These are phyloP conservation scores for Pectinophora gossypiella DNA, from an alignment of 1,140 invertebrate species.

Conservation along the genomic window DNA sequence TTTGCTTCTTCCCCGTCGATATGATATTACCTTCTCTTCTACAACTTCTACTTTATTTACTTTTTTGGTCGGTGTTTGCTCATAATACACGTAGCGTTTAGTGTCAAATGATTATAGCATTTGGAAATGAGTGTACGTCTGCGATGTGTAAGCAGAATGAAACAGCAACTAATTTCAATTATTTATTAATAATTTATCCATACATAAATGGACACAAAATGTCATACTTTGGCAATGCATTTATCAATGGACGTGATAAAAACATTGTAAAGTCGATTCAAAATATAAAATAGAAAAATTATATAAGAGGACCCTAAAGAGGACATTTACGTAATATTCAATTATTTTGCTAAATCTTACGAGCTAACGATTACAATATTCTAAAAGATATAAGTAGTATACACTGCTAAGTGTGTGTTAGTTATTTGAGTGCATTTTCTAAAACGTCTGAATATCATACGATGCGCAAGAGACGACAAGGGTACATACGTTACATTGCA, in stretches of 20 bases:
- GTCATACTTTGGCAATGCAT: constrained; percentile 58
- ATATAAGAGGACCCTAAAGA: constrained; percentile 56
- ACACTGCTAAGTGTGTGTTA: constrained; percentile 19
- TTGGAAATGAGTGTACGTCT: no score
- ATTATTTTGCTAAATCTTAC: constrained; percentile 43
- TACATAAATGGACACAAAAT: constrained; percentile 65
- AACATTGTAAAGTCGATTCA: constrained; percentile 60
- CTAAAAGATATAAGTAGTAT: constrained; percentile 32
- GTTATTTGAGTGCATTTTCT: constrained; percentile 39
- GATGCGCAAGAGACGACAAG: background rate
- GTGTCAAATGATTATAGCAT: no score
- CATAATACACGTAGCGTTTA: no score
- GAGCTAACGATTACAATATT: constrained; percentile 38
- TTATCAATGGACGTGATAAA: constrained; percentile 44
- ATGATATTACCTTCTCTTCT: no score
- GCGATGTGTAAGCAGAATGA: no score
- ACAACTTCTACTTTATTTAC: no score
- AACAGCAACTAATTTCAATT: constrained; percentile 39
- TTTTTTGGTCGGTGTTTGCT: no score
- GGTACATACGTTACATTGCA: no score
- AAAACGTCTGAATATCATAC: constrained; percentile 15
- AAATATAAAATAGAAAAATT: constrained; percentile 71
- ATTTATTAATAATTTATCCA: constrained; percentile 70
- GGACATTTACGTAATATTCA: constrained; percentile 47
- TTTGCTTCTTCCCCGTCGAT: no score